Evolutionary conservation across 2,797 vertebrate species (phyloP), one percentile per base, ranked within the genome.

Genomic region (Tinamus major): DNA sequence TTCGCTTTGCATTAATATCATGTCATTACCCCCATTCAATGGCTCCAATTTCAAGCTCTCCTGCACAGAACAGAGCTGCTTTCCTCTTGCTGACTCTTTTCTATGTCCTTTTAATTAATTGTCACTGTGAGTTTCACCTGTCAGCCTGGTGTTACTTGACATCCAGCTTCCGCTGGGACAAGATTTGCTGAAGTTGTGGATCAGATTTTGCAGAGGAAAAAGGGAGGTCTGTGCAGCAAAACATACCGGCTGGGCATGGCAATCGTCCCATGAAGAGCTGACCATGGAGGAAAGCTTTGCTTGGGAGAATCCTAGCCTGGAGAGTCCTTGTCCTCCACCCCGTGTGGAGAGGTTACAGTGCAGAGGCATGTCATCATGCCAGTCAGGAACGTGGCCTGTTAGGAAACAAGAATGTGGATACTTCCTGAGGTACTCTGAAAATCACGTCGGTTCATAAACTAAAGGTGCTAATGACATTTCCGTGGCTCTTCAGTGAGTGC

Each of bases 1-100:
- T 76, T 59, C 67, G 10, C 51, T 78, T 46, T 87, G 59, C 55
- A 26, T 87, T 58, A 41, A 58, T 35, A 21, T 17, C 61, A 2
- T 67, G 63, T 81, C 83, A 55, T 55, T 83, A 13, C 78, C 27
- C 42, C 56, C 49, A 13, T 81, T 79, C 87, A 37, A 2, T 19
- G 35, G 41, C 76, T 92, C 79, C 59, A 87, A 48, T 75, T 88
- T 87, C 89, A 92, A 83, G 78, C 83, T 77, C 72, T 42, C 49
- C 11, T 51, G 74, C 79, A 64, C 77, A 63, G 5, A 82, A 41
- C 64, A 87, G 65, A 67, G 21, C 35, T 79, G 7, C 84, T 84
- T 92, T 74, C n/a, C 68, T 56, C 27, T 72, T 55, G 69, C 62
- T 24, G 84, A 23, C 85, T 79, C 53, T 49, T 75, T 80, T 85